These are phyloP conservation scores for Ectropis crepuscularia DNA, from an alignment of 2,888 invertebrate genomes.

Conservation along the genomic window DNA sequence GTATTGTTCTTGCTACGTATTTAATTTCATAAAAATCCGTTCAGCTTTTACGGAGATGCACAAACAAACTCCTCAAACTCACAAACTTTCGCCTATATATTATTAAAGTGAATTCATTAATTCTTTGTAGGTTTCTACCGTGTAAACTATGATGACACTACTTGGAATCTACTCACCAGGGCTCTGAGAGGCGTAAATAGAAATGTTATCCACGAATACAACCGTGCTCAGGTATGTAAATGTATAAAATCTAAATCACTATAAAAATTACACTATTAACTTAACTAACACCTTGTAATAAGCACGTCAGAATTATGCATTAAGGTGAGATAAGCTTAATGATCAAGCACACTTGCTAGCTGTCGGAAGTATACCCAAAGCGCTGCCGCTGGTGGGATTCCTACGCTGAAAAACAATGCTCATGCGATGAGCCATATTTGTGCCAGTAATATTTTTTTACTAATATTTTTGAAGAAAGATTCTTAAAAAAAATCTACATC, in stretches of 20 bases:
- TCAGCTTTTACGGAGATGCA: too few relatives aligned
- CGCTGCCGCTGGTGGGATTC: too few relatives aligned
- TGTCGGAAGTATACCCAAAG: too few relatives aligned
- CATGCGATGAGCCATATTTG: too few relatives aligned
- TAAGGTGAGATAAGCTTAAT: too few relatives aligned
- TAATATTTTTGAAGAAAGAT: not conserved
- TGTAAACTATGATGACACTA: conserved; percentile 84
- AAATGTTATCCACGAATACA: conserved; percentile 82
- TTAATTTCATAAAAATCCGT: too few relatives aligned
- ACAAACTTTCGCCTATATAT: not conserved
- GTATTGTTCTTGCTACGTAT: too few relatives aligned
- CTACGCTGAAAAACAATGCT: too few relatives aligned
- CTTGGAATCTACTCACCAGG: conserved; percentile 83
- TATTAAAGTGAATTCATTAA: not conserved
- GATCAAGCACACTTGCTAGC: too few relatives aligned
- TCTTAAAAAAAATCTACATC: too few relatives aligned
- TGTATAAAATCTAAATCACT: not conserved
- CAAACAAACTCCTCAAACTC: not conserved
- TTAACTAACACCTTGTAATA: not conserved
- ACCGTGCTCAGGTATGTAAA: conserved; percentile 89
- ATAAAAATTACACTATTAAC: not conserved
- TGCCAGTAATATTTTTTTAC: too few relatives aligned
- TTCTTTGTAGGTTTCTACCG: conserved; percentile 83
- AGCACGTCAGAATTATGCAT: too few relatives aligned
- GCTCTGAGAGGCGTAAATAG: conserved; percentile 71